Evolutionary conservation across 2,113 vertebrate genomes (phyloP).

Genomic region (Sorex fumeus): DNA sequence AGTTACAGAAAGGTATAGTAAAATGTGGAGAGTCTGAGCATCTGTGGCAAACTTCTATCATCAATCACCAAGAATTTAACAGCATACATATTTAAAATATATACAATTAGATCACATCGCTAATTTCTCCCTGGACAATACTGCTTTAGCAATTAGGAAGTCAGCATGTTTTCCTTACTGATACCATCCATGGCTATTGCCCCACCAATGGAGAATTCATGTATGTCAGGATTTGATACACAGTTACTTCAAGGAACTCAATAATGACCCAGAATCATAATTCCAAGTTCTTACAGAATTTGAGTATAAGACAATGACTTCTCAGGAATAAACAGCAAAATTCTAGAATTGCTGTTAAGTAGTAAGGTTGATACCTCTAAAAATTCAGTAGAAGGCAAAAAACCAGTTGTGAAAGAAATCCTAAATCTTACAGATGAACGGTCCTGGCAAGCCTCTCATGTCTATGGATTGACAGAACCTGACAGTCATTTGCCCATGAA

Average conservation of each 20-base stretch:
- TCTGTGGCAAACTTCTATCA: background rate
- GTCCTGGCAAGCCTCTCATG: background rate
- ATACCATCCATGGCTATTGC: background rate
- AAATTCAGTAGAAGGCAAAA: background rate
- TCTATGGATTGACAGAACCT: background rate
- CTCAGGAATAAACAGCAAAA: background rate
- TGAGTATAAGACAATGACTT: background rate
- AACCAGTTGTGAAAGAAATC: background rate
- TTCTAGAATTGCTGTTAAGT: background rate
- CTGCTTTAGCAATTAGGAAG: slow-evolving; percentile 47
- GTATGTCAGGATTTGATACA: slow-evolving; percentile 3
- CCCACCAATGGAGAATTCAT: slow-evolving; percentile 49
- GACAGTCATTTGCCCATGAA: background rate
- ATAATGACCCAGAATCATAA: background rate
- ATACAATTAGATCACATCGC: slow-evolving; percentile 6
- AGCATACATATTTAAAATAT: background rate
- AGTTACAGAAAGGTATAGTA: background rate
- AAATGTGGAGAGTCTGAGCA: background rate
- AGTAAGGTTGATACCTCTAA: background rate
- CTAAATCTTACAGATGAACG: background rate
- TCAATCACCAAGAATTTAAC: slow-evolving; percentile 24
- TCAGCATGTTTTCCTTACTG: background rate
- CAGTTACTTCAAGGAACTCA: background rate
- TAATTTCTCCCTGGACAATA: slow-evolving; percentile 51
- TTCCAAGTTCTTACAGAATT: background rate